phyloP scores from a whole-genome alignment of 2,888 invertebrate species.

The Synanthedon andrenaeformis region DNA sequence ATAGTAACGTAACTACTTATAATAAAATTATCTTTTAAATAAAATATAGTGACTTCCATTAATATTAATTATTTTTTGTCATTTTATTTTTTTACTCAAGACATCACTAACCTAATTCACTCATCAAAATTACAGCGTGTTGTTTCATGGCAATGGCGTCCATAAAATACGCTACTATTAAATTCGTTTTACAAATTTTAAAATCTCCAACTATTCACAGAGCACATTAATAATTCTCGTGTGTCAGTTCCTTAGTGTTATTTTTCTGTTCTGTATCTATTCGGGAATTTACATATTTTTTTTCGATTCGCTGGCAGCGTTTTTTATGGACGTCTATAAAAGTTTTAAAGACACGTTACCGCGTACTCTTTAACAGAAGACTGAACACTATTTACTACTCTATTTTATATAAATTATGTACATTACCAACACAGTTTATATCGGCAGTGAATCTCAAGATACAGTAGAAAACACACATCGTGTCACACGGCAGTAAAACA shows the following conservation, averaged over 20 bases:
- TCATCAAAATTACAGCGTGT: too few relatives aligned
- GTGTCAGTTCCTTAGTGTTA: too few relatives aligned
- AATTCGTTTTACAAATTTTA: too few relatives aligned
- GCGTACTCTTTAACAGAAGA: slow-evolving; percentile 57
- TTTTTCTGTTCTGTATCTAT: too few relatives aligned
- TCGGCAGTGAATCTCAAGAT: slow-evolving; percentile 19
- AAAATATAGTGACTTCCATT: slow-evolving; percentile 1
- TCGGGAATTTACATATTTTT: too few relatives aligned
- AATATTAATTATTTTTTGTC: slow-evolving; percentile 2
- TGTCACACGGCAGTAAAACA: slow-evolving; percentile 61
- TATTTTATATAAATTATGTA: slow-evolving; percentile 65
- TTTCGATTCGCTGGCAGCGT: too few relatives aligned
- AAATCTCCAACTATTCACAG: too few relatives aligned
- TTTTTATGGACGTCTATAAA: too few relatives aligned
- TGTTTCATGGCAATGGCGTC: too few relatives aligned
- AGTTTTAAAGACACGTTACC: slow-evolving; percentile 7
- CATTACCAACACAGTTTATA: slow-evolving; percentile 33
- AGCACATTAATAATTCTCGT: too few relatives aligned
- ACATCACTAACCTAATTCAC: slow-evolving; percentile 13
- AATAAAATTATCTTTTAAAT: too few relatives aligned
- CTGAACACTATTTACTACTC: slow-evolving; percentile 67
- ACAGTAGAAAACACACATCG: slow-evolving; percentile 30
- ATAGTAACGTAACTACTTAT: slow-evolving; percentile 3
- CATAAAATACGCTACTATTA: too few relatives aligned
- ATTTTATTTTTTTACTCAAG: slow-evolving; percentile 25